Evolutionary conservation across 2,113 vertebrate genomes (phyloP).

Genomic region (Patagioenas fasciata): DNA sequence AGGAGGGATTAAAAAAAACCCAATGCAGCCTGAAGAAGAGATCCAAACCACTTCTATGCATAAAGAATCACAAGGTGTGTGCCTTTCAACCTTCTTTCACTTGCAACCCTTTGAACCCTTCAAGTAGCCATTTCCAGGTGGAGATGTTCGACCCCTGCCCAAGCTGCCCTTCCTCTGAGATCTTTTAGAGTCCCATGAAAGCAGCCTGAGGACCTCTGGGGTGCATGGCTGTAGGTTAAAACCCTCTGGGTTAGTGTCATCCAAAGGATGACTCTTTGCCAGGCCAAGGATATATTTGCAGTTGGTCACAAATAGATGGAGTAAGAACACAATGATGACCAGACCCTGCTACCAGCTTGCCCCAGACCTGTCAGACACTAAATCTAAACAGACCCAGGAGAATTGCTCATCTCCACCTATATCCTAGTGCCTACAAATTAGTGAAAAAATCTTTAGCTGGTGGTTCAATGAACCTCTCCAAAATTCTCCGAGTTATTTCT

Average conservation of each 20-base stretch:
- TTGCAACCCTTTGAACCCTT: neutral
- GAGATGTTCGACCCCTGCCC: neutral
- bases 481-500: neutral
- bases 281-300: neutral
- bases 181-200: neutral
- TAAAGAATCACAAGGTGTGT: neutral
- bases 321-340: rapidly evolving
- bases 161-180: neutral
- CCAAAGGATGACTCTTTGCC: neutral
- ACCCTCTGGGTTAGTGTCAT: neutral
- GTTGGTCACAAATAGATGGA: neutral
- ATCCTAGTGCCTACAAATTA: neutral
- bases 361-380: neutral
- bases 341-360: neutral
- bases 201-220: neutral
- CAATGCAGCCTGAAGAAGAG: neutral
- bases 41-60: neutral
- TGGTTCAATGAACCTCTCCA: neutral
- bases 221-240: neutral
- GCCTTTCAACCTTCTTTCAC: neutral
- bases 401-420: neutral
- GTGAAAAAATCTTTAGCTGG: neutral
- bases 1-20: neutral
- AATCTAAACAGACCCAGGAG: neutral
- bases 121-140: neutral